Evolutionary conservation across 2,113 vertebrate species (phyloP).

Genomic region (Rhynchopsitta pachyrhyncha): DNA sequence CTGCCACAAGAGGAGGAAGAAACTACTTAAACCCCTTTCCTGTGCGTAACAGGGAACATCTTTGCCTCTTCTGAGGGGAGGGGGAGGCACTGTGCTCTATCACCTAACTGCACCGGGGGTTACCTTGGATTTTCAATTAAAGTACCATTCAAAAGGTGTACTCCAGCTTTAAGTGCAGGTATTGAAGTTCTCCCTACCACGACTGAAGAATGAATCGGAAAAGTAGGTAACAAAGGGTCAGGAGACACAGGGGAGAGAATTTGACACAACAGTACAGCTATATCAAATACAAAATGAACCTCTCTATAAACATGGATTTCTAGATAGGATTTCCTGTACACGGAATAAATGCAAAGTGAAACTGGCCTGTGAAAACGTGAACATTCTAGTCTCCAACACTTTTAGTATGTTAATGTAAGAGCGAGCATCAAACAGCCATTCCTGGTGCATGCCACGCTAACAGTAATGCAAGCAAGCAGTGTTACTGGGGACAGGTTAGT

Average conservation of each 20-base stretch:
- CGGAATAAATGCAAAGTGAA: neutral
- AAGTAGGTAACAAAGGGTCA: neutral
- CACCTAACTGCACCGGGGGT: neutral
- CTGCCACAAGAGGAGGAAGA: neutral
- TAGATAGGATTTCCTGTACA: neutral
- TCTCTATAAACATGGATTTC: neutral
- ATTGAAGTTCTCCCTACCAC: neutral
- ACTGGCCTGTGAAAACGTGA: neutral
- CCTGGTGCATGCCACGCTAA: conserved; percentile 75
- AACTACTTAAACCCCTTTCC: neutral
- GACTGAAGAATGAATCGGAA: neutral
- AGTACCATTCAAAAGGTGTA: neutral
- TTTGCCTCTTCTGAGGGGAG: neutral
- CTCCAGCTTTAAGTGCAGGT: neutral
- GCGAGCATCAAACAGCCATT: conserved; percentile 42
- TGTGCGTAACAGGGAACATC: neutral
- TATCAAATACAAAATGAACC: neutral
- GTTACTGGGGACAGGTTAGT: conserved; percentile 70
- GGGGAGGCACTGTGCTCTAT: neutral
- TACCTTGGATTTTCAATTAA: neutral
- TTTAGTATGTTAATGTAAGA: conserved; percentile 34
- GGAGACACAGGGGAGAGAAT: neutral
- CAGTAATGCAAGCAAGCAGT: conserved; percentile 64
- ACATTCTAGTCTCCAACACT: neutral
- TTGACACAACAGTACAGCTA: neutral